A percentile compares a stretch with the other conserved stretches of the same genome.
phyloP scores from a whole-genome alignment of 2,888 invertebrate genomes.

The Athrips mouffetella region DNA sequence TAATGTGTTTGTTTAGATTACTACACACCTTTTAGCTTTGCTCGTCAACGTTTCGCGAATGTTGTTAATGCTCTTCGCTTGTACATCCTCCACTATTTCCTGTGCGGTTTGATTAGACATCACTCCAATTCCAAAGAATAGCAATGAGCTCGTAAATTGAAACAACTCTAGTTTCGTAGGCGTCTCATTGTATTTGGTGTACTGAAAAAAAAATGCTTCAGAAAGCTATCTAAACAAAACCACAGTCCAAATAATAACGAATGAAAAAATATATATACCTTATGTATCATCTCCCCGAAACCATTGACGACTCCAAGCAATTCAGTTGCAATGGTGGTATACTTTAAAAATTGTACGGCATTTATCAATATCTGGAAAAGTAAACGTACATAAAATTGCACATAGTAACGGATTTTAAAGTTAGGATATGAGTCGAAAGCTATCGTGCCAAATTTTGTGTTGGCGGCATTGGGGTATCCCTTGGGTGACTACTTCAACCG shows the following conservation, averaged over 20 bases:
- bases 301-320: constrained; percentile 32
- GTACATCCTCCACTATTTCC: constrained; percentile 37
- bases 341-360: constrained; percentile 32
- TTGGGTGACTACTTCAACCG: too few relatives aligned
- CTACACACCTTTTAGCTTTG: constrained; percentile 36
- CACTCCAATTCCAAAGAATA: constrained; percentile 40
- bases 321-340: constrained; percentile 32
- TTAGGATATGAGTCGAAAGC: too few relatives aligned
- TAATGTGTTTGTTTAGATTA: neutral
- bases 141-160: constrained; percentile 34
- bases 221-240: too few relatives aligned
- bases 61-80: constrained; percentile 35
- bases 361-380: constrained; percentile 34
- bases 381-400: neutral
- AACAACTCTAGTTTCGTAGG: constrained; percentile 29
- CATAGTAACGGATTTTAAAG: too few relatives aligned
- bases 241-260: neutral
- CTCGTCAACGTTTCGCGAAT: constrained; percentile 34
- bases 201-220: constrained; percentile 18
- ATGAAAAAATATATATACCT: constrained; percentile 19
- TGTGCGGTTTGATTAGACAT: constrained; percentile 40
- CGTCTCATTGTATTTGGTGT: constrained; percentile 17
- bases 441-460: too few relatives aligned
- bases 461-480: too few relatives aligned
- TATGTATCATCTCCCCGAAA: constrained; percentile 32